phyloP scores from a whole-genome alignment of 2,888 invertebrate species.

The Exocentrus adspersus region DNA sequence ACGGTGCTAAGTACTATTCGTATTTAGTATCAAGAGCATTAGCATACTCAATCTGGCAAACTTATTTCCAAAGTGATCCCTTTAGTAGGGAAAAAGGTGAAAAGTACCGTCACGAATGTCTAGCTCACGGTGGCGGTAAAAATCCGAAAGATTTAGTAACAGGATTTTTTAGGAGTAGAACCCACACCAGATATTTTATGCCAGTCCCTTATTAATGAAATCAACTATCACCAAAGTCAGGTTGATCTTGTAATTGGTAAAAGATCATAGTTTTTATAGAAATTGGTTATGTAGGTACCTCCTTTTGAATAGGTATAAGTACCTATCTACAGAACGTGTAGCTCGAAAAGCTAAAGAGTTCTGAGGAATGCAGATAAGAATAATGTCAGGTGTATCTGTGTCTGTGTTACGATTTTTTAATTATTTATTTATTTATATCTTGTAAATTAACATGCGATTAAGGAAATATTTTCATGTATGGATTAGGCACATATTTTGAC shows the following conservation, averaged over 20 bases:
- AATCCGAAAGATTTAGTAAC: constrained; percentile 82
- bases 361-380: too few relatives aligned
- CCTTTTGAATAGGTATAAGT: too few relatives aligned
- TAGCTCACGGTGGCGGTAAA: constrained; percentile 88
- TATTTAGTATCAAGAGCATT: constrained; percentile 95
- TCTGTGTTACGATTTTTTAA: too few relatives aligned
- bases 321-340: too few relatives aligned
- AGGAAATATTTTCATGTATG: too few relatives aligned
- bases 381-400: too few relatives aligned
- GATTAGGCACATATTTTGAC: too few relatives aligned
- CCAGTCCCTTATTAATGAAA: constrained; percentile 79
- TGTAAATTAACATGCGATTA: too few relatives aligned
- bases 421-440: too few relatives aligned
- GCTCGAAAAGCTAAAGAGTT: too few relatives aligned
- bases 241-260: constrained; percentile 45
- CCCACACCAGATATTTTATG: constrained; percentile 83
- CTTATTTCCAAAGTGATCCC: constrained; percentile 82
- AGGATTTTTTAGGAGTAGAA: too few relatives aligned
- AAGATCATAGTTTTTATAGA: constrained; percentile 15
- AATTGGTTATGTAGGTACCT: constrained; percentile 13
- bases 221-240: constrained; percentile 66
- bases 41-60: constrained; percentile 93
- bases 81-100: constrained; percentile 82
- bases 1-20: constrained; percentile 98
- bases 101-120: constrained; percentile 77